Evolutionary conservation across 1,140 invertebrate species (phyloP).

Genomic region (Sinonovacula constricta): DNA sequence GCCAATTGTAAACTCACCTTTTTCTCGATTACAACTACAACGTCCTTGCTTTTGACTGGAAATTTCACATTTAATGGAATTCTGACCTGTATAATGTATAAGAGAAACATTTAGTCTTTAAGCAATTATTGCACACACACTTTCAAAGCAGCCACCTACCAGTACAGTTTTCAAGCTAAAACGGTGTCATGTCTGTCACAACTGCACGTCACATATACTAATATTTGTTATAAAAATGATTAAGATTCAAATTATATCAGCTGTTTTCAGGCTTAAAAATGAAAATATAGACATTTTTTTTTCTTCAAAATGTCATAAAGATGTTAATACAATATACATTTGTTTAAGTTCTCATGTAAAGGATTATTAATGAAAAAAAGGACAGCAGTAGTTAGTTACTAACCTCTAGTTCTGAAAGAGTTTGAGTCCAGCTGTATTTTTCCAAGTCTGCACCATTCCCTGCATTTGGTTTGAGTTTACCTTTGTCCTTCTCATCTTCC

Average conservation of each 20-base stretch:
- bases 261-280: background rate
- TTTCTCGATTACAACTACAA: slow-evolving; percentile 91
- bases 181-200: too few species aligned
- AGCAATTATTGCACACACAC: too few species aligned
- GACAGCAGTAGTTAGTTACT: slow-evolving; percentile 73
- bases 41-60: slow-evolving; percentile 88
- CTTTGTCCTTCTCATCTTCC: slow-evolving; percentile 86
- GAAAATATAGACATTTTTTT: background rate
- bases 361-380: too few species aligned
- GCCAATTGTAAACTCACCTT: slow-evolving; percentile 76
- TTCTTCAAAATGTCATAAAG: too few species aligned
- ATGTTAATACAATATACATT: too few species aligned
- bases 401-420: slow-evolving; percentile 97
- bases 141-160: too few species aligned
- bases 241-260: too few species aligned
- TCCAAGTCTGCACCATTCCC: slow-evolving; percentile 97
- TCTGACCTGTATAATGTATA: slow-evolving; percentile 85
- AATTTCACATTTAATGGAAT: slow-evolving; percentile 90
- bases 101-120: background rate
- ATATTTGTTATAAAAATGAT: too few species aligned
- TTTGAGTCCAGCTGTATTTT: slow-evolving; percentile 98
- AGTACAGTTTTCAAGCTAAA: too few species aligned
- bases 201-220: too few species aligned
- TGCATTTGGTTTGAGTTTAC: slow-evolving; percentile 94
- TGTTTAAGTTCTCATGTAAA: too few species aligned